A percentile compares a stretch with the other conserved stretches of the same genome.
Evolutionary conservation across 2,888 invertebrate species (phyloP).

Genomic region (Galerucella nymphaeae): DNA sequence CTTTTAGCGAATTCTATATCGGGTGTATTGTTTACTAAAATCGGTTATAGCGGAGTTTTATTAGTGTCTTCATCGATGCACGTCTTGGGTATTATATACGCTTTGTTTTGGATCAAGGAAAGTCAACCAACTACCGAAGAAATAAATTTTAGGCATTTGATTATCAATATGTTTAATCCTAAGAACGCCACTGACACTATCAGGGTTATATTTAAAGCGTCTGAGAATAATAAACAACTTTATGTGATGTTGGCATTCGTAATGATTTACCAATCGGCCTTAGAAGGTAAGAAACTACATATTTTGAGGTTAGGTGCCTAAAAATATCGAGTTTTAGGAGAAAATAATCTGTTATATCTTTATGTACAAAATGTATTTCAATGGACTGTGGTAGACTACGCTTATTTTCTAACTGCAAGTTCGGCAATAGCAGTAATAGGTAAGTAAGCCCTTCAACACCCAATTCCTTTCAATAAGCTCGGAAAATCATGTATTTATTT

Average conservation of each 20-base stretch:
- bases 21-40: slow-evolving; percentile 54
- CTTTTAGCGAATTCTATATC: slow-evolving; percentile 57
- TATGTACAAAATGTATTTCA: slow-evolving; percentile 71
- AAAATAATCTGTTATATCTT: slow-evolving; percentile 71
- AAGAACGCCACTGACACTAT: slow-evolving; percentile 58
- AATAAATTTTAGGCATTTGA: slow-evolving; percentile 39
- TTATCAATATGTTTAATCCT: slow-evolving; percentile 58
- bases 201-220: slow-evolving; percentile 53
- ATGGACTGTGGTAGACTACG: slow-evolving; percentile 73
- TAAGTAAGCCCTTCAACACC: slow-evolving; percentile 59
- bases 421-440: slow-evolving; percentile 69
- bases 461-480: slow-evolving; percentile 1
- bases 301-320: no score
- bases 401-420: slow-evolving; percentile 69
- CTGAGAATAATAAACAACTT: slow-evolving; percentile 49
- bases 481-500: slow-evolving; percentile 26
- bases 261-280: slow-evolving; percentile 50
- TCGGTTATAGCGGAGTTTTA: slow-evolving; percentile 55
- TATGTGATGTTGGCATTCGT: slow-evolving; percentile 54
- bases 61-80: slow-evolving; percentile 51
- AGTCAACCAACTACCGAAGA: slow-evolving; percentile 38
- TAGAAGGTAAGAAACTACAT: slow-evolving; percentile 49
- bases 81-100: slow-evolving; percentile 54
- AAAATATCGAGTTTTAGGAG: no score
- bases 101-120: slow-evolving; percentile 54